Evolutionary conservation across 2,113 vertebrate species (phyloP).

Genomic region (Lonchura striata): DNA sequence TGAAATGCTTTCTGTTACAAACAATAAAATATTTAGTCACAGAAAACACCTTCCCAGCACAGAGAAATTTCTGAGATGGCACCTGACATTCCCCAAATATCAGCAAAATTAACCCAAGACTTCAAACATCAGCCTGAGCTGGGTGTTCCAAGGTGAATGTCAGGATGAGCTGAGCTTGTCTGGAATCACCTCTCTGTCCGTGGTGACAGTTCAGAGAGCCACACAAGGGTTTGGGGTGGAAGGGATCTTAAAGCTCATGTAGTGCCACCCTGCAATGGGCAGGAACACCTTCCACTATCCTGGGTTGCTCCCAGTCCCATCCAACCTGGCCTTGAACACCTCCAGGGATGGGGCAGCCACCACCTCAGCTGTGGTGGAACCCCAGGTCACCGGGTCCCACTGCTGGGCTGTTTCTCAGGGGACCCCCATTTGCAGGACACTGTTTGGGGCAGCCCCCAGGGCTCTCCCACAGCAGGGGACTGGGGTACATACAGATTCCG

Average conservation of each 20-base stretch:
- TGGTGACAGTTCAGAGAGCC: not conserved
- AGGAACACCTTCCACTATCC: not conserved
- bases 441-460: not conserved
- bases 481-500: conserved; percentile 86
- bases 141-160: not conserved
- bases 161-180: not conserved
- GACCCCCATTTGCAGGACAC: accelerated
- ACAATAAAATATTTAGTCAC: not conserved
- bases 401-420: not conserved
- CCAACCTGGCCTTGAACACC: not conserved
- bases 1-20: not conserved
- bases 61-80: not conserved
- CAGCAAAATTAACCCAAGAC: not conserved
- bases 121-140: not conserved
- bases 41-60: not conserved
- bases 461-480: not conserved
- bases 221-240: not conserved
- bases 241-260: not conserved
- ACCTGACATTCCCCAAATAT: not conserved
- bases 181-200: not conserved
- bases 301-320: accelerated
- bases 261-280: not conserved
- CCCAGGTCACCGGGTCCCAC: not conserved
- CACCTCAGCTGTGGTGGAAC: not conserved
- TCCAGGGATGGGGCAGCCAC: not conserved